Evolutionary conservation across 23 tunicate species (phyloP).

Genomic region (Ciona savignyi): DNA sequence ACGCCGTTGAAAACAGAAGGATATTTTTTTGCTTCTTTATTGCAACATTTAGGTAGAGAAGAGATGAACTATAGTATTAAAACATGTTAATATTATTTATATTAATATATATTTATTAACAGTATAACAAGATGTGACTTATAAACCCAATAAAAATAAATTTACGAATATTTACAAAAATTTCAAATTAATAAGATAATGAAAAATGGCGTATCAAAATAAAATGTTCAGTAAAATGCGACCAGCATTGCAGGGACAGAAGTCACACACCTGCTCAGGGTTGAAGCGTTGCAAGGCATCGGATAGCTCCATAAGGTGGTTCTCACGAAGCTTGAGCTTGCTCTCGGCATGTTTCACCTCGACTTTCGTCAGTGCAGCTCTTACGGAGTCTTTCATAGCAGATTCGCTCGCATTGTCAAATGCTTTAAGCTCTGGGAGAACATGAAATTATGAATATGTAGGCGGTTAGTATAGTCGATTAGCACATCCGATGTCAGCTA

Average conservation of each 20-base stretch:
- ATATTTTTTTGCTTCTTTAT: not conserved
- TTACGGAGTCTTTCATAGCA: slow-evolving; percentile 22
- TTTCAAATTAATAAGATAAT: not conserved
- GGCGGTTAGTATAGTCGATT: too few species aligned
- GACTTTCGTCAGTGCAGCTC: slow-evolving; percentile 33
- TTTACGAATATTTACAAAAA: too few species aligned
- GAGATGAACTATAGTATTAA: not conserved
- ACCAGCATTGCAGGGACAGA: not conserved
- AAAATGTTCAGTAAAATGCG: not conserved
- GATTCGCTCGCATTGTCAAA: slow-evolving; percentile 55
- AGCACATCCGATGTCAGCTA: too few species aligned
- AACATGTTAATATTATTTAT: not conserved
- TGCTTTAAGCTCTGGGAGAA: slow-evolving; percentile 43
- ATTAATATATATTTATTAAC: too few species aligned
- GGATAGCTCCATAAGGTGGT: slow-evolving; percentile 70
- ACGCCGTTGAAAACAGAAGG: not conserved
- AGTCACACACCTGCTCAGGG: slow-evolving; percentile 68
- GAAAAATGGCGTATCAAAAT: not conserved
- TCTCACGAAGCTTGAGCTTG: slow-evolving; percentile 57
- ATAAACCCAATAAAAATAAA: too few species aligned
- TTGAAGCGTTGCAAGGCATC: slow-evolving; percentile 65
- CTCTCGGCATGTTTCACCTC: slow-evolving; percentile 63
- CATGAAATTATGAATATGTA: too few species aligned
- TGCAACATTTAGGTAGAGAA: too few species aligned
- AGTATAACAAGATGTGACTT: too few species aligned